Conservation (phyloP, 2,797 vertebrate species). For the Euphonia xanthogaster region DNA sequence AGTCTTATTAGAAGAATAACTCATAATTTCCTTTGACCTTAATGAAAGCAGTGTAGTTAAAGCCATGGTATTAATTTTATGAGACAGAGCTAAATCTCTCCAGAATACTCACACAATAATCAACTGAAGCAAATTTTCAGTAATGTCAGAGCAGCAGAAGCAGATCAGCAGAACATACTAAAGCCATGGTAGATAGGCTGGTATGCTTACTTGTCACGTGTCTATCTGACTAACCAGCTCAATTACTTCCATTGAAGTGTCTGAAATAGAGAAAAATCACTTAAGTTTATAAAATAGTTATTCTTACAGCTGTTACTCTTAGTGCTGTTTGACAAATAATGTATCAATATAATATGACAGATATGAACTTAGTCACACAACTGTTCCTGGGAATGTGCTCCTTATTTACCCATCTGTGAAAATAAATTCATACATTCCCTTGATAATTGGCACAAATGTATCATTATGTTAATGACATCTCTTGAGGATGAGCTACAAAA, state of each 20-base stretch:
- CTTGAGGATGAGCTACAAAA: not conserved
- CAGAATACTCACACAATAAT: not conserved
- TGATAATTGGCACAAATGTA: not conserved
- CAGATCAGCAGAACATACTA: not conserved
- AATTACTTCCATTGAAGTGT: not conserved
- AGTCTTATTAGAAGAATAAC: not conserved
- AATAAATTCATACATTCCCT: not conserved
- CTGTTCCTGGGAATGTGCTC: not conserved
- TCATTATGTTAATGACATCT: not conserved
- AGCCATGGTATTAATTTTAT: constrained; percentile 11
- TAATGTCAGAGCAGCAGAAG: not conserved
- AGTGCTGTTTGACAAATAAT: not conserved
- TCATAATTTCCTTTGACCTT: constrained; percentile 9
- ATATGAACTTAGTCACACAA: not conserved
- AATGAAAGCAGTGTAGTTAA: constrained; percentile 11
- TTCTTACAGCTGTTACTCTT: not conserved
- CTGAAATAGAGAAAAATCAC: not conserved
- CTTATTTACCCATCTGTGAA: not conserved
- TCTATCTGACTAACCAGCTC: not conserved
- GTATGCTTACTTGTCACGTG: rapidly evolving
- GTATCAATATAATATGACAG: not conserved
- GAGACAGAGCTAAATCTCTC: not conserved
- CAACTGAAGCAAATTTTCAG: not conserved
- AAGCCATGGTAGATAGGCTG: not conserved
- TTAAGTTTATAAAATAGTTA: not conserved